Evolutionary conservation across 2,888 invertebrate genomes (phyloP), one percentile per base, ranked within the genome.

Genomic region (Pseudococcus longispinus): DNA sequence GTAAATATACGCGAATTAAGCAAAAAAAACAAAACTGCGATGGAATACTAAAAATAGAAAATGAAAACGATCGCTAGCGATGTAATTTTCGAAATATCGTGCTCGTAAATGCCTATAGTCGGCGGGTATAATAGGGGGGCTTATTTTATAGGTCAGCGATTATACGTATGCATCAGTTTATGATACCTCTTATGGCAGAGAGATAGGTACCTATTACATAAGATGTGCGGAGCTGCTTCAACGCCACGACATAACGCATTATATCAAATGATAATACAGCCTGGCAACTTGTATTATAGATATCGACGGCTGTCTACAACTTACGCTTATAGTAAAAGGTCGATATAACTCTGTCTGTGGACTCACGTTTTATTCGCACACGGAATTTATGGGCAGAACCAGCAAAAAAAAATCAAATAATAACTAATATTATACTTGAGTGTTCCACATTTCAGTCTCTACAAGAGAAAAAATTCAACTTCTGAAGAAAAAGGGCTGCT

Each of bases 141-240:
- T 80, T 37, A 80, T 80, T 80, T 80, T 80, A 20, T 80, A 80
- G 77, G 77, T 80, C 77, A 80, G 23, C 18, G 42, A 42, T 42
- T 37, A 1, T 74, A 15, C 26, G 60, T 70, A 29, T 13, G 29
- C 29, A 5, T 9, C 1, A n/a, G 51, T 51, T 13, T 18, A 70
- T 70, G 20, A 29, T 29, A 70, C 9, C 23, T 23, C 23, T 60
- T 60, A 60, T 60, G 60, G 60, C 23, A 23, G 2, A 23, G 2
- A 60, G 23, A 60, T 26, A 70, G 74, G 74, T 74, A 32, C 29
- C 32, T n/a, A 74, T 74, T 74, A 32, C 74, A n/a, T 74, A 74
- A 74, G 60, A 2, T 23, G 2, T 23, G 9, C n/a, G 4, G 23
- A 60, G 1, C 23, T 23, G 60, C 23, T 37, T 9, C 0, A 60